Conservation (phyloP, 2,797 vertebrate species). For the Diplodus puntazzo region DNA sequence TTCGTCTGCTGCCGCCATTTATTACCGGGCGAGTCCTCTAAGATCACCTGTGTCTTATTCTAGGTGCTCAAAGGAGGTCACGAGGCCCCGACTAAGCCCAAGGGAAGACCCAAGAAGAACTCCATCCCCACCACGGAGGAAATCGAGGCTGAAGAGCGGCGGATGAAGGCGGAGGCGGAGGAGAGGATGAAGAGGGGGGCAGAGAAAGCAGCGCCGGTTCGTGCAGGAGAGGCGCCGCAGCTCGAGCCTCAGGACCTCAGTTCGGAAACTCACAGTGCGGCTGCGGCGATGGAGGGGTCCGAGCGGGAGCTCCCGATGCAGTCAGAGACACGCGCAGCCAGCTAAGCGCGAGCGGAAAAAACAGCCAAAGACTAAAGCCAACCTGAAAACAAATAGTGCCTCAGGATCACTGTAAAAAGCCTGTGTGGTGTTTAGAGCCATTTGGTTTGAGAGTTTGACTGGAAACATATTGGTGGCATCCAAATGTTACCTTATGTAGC, state of each 20-base stretch:
- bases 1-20: constrained; percentile 81
- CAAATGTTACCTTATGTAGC: constrained; percentile 54
- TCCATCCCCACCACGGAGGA: constrained; percentile 98
- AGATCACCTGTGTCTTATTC: constrained; percentile 63
- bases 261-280: constrained; percentile 52
- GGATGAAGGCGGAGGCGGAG: constrained; percentile 84
- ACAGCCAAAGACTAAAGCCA: constrained; percentile 77
- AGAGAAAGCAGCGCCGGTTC: constrained; percentile 2
- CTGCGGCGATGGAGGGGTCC: constrained; percentile 43
- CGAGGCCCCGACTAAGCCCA: constrained; percentile 98
- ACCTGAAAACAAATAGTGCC: constrained; percentile 78
- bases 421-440: constrained; percentile 69
- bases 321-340: constrained; percentile 76
- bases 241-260: constrained; percentile 80
- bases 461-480: constrained; percentile 55
- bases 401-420: constrained; percentile 79
- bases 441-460: constrained; percentile 62
- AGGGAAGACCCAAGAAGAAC: constrained; percentile 99
- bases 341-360: constrained; percentile 73
- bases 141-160: constrained; percentile 95
- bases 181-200: constrained; percentile 63
- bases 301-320: constrained; percentile 66
- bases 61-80: constrained; percentile 98
- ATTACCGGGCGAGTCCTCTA: constrained; percentile 63
- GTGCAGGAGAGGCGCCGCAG: constrained; percentile 55